phyloP scores from a whole-genome alignment of 1,140 invertebrate genomes.

The Holcopasites calliopsidis region DNA sequence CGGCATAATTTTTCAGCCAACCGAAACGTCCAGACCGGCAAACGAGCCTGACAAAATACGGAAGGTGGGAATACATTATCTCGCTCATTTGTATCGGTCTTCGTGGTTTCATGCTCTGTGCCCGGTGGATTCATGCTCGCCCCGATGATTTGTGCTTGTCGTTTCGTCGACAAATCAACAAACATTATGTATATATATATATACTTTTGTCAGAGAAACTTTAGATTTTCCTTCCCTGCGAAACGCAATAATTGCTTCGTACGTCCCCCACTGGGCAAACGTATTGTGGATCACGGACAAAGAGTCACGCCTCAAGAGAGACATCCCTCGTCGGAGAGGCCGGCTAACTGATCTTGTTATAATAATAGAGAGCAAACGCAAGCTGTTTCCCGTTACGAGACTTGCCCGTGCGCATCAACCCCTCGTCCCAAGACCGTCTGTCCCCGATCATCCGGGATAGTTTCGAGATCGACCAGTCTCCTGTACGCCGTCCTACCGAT shows the following conservation, averaged over 20 bases:
- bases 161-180: neutral
- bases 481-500: conserved; percentile 33
- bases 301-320: conserved; percentile 1
- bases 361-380: conserved; percentile 21
- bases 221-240: no score
- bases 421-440: neutral
- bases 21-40: conserved; percentile 64
- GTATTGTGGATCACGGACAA: no score
- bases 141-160: conserved; percentile 37
- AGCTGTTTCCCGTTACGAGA: neutral
- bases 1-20: conserved; percentile 73
- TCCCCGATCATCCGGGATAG: conserved; percentile 25
- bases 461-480: conserved; percentile 24
- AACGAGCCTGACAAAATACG: conserved; percentile 76
- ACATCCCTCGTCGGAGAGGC: neutral
- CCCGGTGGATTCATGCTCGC: conserved; percentile 17
- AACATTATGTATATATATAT: no score
- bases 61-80: conserved; percentile 72
- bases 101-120: conserved; percentile 60
- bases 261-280: neutral
- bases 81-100: conserved; percentile 66
- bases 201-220: no score
- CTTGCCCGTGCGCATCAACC: neutral
- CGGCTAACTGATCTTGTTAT: conserved; percentile 26
- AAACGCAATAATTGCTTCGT: no score